Base-by-base conservation (phyloP, 2,888 invertebrate genomes). In the Tridacna gigas region DNA sequence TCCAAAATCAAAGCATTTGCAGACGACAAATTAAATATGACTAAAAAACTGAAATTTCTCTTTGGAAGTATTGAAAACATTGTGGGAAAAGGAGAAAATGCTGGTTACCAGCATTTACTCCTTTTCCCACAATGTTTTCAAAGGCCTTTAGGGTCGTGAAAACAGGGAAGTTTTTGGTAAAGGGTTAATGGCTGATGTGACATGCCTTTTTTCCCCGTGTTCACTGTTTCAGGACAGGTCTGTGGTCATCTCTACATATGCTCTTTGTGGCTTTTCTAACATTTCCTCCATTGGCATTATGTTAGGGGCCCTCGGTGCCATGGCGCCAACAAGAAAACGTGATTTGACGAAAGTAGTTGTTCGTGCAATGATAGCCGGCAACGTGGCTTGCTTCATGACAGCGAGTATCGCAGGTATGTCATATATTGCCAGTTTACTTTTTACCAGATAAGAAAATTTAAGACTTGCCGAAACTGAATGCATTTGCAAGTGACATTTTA, bases 311-410 rank as follows among this genome's bases (percentile, higher is more conserved):
- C 76, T 94, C 18, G 91, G 91, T 22, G 92, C 92, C 3, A 89
- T 94, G 92, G 93, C 92, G 2, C 93, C 94, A 0, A 78, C 74
- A n/a, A 80, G 93, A 37, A 90, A 90, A 69, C 77, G 81, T 0
- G 92, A 91, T 67, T 79, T 94, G 22, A 86, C 92, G 1, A 86
- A 88, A 45, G 83, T 92, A 0, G 91, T 92, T 0, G 83, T 93
- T 9, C 82, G 93, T 13, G 94, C 95, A 0, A 93, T 95, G 94
- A 91, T 95, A 15, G 93, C 94, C 15, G 94, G 94, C 20, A 94
- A 93, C 79, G 92, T 94, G 9, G 94, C 94, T 9, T 95, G 94
- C 83, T 95, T 95, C 86, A 87, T 94, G 87, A 95, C 94, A 3
- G 95, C 94, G 0, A 94, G 94, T 77, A 92, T 94, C 22, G 93